A percentile compares a stretch with the other conserved stretches of the same genome.
Evolutionary conservation across 53 echinoderm and acorn worm genomes (phyloP).

Genomic region (Hippasteria phrygiana): DNA sequence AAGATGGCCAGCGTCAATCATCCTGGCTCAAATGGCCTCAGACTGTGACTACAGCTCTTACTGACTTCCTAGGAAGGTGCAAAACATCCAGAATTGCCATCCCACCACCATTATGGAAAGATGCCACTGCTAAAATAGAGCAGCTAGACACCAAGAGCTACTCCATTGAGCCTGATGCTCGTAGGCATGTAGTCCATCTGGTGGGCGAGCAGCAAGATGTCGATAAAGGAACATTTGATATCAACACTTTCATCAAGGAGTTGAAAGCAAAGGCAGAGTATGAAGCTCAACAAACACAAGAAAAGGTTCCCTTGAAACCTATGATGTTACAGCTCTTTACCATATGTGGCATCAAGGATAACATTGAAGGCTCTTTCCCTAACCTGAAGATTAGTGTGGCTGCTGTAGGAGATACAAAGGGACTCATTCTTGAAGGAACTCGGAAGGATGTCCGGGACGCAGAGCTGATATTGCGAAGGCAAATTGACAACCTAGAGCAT

Average conservation of each 20-base stretch:
- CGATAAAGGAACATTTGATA: background rate
- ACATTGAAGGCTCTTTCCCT: constrained; percentile 22
- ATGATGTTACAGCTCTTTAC: constrained; percentile 32
- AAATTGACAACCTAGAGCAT: constrained; percentile 10
- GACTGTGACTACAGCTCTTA: background rate
- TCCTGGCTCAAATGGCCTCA: constrained; percentile 54
- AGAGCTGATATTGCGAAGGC: constrained; percentile 15
- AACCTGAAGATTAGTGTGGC: constrained; percentile 31
- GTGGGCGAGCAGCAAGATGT: constrained; percentile 47
- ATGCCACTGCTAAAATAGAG: background rate
- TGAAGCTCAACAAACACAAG: constrained; percentile 35
- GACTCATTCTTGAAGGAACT: constrained; percentile 39
- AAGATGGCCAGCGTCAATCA: constrained; percentile 13
- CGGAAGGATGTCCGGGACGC: constrained; percentile 42
- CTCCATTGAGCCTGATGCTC: background rate
- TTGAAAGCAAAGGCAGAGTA: constrained; percentile 49
- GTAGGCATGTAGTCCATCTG: background rate
- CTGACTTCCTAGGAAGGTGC: constrained; percentile 23
- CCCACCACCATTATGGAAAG: constrained; percentile 37
- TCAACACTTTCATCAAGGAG: constrained; percentile 6
- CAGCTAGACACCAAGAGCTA: background rate
- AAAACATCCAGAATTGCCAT: constrained; percentile 13
- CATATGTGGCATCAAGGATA: constrained; percentile 39
- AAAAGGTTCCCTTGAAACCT: background rate
- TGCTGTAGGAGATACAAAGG: background rate